Base-by-base conservation (phyloP, 2,113 vertebrate species). In the Dendropsophus ebraccatus region DNA sequence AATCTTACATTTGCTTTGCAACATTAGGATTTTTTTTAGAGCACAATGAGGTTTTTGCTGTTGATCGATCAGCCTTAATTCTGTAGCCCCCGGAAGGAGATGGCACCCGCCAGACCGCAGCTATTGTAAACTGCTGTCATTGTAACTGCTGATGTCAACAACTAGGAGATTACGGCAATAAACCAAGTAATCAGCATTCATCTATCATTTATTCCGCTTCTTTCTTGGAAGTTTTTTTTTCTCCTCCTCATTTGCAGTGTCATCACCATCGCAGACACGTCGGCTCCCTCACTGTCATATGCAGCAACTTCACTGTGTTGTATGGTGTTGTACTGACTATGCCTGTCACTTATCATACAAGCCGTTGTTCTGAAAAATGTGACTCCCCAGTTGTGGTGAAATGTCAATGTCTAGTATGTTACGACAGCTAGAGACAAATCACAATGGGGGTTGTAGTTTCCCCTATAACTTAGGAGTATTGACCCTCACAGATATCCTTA, bases 111-210 rank as follows among this genome's bases (percentile, higher is more conserved):
- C 9, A 2, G 30, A 67, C 70, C 19, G 69, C 67, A 56, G 7
- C 30, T 41, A 73, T 73, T 25, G 50, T 74, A 74, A 83, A 83
- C 30, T 35, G 45, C 69, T 83, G 82, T 73, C 82, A 74, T 74
- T 74, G 73, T 58, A 83, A 83, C 82, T 73, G 82, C 82, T 83
- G 82, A 74, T 45, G 82, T 83, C 82, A 54, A 73, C 82, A 83
- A 83, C 69, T 83, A 83, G 45, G 45, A 74, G 70, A 83, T 83
- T 82, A 82, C 47, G 35, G 81, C 81, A 23, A 82, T 82, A 69
- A 82, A 70, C 49, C 62, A 82, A 72, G 81, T 70, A 82, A 82
- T 82, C 81, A 82, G 81, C 52, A 52, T 50, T 52, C 81, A 82
- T 82, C 65, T 50, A 82, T 82, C 81, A 70, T 69, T 82, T 70